These are phyloP conservation scores for Catharus bicknelli DNA, from an alignment of 2,113 vertebrate genomes.

Conservation along the genomic window DNA sequence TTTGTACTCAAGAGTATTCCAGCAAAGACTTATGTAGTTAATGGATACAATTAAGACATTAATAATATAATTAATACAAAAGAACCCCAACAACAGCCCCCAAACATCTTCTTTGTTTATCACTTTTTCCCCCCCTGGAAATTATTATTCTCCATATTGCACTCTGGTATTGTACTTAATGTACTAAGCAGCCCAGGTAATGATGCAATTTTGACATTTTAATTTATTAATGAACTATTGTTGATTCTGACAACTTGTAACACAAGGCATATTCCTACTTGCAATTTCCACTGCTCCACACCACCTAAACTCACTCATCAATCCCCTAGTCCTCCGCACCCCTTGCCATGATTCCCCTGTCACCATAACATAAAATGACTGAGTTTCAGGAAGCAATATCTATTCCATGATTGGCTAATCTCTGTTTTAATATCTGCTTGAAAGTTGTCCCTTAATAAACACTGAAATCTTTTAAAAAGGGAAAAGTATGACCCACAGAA, in stretches of 20 bases:
- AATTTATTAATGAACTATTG: not conserved
- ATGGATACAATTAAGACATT: not conserved
- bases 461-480: not conserved
- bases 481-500: not conserved
- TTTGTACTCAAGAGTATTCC: not conserved
- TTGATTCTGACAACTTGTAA: not conserved
- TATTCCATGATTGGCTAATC: not conserved
- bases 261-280: not conserved
- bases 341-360: not conserved
- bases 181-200: not conserved
- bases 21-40: not conserved
- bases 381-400: not conserved
- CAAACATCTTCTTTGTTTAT: not conserved
- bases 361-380: not conserved
- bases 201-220: not conserved
- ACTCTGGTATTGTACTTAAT: not conserved
- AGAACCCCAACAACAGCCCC: accelerated
- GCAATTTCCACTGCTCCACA: not conserved
- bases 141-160: not conserved
- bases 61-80: not conserved
- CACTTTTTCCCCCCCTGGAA: accelerated
- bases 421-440: not conserved
- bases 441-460: not conserved
- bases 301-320: not conserved
- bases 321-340: not conserved